phyloP scores from a whole-genome alignment of 2,888 invertebrate species.

The Drosophila barbarae region DNA sequence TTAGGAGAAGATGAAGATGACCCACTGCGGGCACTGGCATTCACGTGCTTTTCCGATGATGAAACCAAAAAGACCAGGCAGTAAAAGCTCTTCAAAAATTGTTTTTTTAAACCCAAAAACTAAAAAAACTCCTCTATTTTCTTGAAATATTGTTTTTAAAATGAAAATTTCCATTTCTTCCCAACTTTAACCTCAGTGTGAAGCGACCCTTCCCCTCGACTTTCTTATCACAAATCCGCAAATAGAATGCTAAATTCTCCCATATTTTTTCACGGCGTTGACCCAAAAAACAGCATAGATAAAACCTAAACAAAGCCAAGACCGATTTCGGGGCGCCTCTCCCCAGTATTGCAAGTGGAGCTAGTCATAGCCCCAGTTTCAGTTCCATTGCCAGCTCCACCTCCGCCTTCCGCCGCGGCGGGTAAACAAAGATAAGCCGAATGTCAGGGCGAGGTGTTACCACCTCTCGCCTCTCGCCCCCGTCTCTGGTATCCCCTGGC shows the following conservation, averaged over 20 bases:
- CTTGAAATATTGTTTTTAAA: neutral
- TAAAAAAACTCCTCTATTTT: neutral
- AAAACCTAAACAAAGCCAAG: constrained; percentile 19
- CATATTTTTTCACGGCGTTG: constrained; percentile 6
- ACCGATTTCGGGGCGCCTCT: constrained; percentile 36
- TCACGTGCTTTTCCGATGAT: constrained; percentile 25
- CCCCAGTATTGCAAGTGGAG: constrained; percentile 38
- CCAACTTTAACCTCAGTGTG: constrained; percentile 11
- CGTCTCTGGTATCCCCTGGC: neutral
- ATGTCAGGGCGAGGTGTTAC: constrained; percentile 49
- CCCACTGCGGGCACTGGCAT: constrained; percentile 17
- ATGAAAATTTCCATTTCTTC: neutral
- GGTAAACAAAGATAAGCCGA: constrained; percentile 58
- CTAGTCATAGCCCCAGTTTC: constrained; percentile 45
- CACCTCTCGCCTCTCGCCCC: constrained; percentile 18
- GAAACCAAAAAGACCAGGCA: neutral
- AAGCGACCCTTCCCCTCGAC: neutral
- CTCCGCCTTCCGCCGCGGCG: constrained; percentile 27
- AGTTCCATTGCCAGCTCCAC: constrained; percentile 27
- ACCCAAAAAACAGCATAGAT: constrained; percentile 33
- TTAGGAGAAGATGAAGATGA: constrained; percentile 4
- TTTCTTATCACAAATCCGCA: constrained; percentile 44
- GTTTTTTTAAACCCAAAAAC: neutral
- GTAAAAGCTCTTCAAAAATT: neutral
- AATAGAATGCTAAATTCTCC: constrained; percentile 55